Evolutionary conservation across 2,797 vertebrate genomes (phyloP).

Genomic region (Chiloscyllium punctatum): DNA sequence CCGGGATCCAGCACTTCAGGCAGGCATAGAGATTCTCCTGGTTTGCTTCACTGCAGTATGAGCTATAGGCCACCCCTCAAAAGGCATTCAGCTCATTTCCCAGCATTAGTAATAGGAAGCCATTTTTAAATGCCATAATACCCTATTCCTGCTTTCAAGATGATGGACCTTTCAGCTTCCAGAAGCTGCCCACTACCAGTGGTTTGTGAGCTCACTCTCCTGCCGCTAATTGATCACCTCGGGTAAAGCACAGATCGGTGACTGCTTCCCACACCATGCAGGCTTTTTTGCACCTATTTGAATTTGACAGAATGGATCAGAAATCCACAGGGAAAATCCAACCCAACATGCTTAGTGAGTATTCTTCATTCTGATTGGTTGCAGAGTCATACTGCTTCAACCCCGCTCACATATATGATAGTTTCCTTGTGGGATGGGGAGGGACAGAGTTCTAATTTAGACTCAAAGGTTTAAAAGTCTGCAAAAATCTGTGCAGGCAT

Average conservation of each 20-base stretch:
- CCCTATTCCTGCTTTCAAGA: neutral
- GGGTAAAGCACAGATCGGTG: neutral
- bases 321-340: neutral
- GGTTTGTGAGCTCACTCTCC: too few species aligned
- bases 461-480: neutral
- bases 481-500: neutral
- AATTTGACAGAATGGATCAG: neutral
- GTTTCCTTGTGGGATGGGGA: too few species aligned
- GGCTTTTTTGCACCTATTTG: neutral
- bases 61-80: neutral
- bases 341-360: neutral
- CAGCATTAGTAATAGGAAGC: neutral
- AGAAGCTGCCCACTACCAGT: neutral
- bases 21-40: neutral
- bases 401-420: too few species aligned
- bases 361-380: neutral
- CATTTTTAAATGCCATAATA: neutral
- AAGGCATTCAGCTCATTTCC: neutral
- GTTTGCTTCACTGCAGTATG: neutral
- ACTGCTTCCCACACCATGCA: neutral
- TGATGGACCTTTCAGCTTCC: neutral
- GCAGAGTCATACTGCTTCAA: neutral
- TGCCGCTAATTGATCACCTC: neutral
- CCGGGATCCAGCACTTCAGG: neutral
- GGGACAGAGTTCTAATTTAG: neutral